Evolutionary conservation across 2,113 vertebrate genomes (phyloP).

Genomic region (Burhinus bistriatus): DNA sequence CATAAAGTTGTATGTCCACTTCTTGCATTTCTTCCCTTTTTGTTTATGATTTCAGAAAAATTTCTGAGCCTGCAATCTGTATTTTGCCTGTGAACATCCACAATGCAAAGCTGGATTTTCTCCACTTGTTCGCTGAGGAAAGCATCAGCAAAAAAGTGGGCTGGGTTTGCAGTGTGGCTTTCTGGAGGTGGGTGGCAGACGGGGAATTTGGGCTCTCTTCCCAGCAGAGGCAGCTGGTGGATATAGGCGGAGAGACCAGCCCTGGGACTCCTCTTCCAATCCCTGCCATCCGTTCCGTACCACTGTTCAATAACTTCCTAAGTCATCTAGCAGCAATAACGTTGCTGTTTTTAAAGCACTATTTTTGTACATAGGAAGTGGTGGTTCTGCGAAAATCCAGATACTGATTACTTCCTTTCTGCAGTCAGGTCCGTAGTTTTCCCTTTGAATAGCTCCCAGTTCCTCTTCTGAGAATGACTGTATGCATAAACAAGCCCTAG

Average conservation of each 20-base stretch:
- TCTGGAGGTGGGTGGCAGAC: background rate
- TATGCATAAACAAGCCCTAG: background rate
- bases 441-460: background rate
- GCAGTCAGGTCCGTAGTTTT: background rate
- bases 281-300: background rate
- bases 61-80: constrained; percentile 13
- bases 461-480: background rate
- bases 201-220: background rate
- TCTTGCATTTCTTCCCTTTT: constrained; percentile 31
- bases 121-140: background rate
- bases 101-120: background rate
- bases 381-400: background rate
- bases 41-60: constrained; percentile 56
- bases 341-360: background rate
- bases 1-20: constrained; percentile 52
- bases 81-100: background rate
- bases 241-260: background rate
- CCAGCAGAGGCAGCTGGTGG: background rate
- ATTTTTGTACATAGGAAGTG: background rate
- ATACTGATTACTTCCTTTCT: background rate
- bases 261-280: background rate
- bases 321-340: background rate
- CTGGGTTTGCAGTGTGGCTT: background rate
- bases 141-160: background rate
- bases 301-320: background rate